These are phyloP conservation scores for Falcunculus frontatus DNA, from an alignment of 2,113 vertebrate genomes.

Conservation along the genomic window DNA sequence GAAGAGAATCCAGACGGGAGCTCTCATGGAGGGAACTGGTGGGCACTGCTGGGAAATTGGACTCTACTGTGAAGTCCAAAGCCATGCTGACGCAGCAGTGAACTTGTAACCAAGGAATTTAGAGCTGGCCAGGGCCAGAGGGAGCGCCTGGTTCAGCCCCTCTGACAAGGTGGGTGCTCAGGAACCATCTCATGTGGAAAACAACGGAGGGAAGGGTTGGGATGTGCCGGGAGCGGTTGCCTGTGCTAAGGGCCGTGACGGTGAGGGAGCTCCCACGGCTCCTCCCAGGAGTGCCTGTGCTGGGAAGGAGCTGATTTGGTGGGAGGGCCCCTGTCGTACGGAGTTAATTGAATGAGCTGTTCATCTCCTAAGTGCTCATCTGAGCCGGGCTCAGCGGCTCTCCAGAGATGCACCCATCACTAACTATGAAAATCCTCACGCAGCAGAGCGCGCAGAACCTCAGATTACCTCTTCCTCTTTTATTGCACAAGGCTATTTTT, in stretches of 20 bases:
- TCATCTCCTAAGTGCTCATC: constrained; percentile 26
- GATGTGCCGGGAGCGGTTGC: background rate
- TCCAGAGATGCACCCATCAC: constrained; percentile 28
- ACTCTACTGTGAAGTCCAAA: fast-evolving
- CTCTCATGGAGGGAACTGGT: background rate
- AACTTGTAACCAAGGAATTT: background rate
- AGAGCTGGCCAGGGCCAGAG: background rate
- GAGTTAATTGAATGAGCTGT: constrained; percentile 18
- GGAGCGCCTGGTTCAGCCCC: fast-evolving
- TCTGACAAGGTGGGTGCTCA: background rate
- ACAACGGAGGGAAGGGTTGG: background rate
- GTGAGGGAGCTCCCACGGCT: background rate
- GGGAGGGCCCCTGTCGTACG: background rate
- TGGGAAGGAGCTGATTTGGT: constrained; percentile 3
- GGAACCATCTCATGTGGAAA: background rate
- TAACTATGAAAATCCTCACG: background rate
- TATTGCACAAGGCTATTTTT: background rate
- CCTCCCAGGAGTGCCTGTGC: background rate
- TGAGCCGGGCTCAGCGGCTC: background rate
- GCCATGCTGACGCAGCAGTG: background rate
- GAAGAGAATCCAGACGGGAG: background rate
- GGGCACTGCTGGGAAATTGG: background rate
- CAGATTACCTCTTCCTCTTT: constrained; percentile 4
- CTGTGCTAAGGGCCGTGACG: background rate
- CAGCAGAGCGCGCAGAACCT: background rate